Evolutionary conservation across 1,140 invertebrate genomes (phyloP).

Genomic region (Branchinecta lynchi): DNA sequence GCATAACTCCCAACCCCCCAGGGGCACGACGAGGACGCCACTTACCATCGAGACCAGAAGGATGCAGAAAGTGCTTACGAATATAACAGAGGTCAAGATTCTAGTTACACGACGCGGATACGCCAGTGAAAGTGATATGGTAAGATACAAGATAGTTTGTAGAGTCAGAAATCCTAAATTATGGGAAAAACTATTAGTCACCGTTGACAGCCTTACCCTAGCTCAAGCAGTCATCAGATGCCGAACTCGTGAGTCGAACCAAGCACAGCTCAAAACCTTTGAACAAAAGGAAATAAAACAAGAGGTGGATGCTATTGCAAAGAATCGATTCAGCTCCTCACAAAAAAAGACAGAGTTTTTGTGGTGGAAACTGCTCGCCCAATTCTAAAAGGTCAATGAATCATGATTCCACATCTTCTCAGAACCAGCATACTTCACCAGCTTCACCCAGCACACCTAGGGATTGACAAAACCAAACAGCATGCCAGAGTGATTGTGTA

Average conservation of each 20-base stretch:
- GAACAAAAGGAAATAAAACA: constrained; percentile 3
- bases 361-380: no score
- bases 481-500: constrained; percentile 8
- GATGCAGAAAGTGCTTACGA: constrained; percentile 1
- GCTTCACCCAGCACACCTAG: constrained; percentile 8
- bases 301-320: constrained; percentile 5
- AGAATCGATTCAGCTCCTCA: not conserved
- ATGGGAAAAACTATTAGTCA: constrained; percentile 7
- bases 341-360: no score
- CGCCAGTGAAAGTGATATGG: not conserved
- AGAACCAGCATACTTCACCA: constrained; percentile 1
- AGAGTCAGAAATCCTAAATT: constrained; percentile 9
- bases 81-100: constrained; percentile 6
- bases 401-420: not conserved
- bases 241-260: not conserved
- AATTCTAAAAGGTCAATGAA: constrained; percentile 5
- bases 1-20: no score
- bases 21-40: no score
- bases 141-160: not conserved
- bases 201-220: constrained; percentile 1
- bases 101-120: constrained; percentile 1
- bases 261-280: constrained; percentile 9
- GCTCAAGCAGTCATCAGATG: not conserved
- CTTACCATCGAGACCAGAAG: constrained; percentile 1
- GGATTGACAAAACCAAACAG: not conserved